Evolutionary conservation across 2,888 invertebrate species (phyloP), one percentile per base, ranked within the genome.

Genomic region (Steromphala cineraria): DNA sequence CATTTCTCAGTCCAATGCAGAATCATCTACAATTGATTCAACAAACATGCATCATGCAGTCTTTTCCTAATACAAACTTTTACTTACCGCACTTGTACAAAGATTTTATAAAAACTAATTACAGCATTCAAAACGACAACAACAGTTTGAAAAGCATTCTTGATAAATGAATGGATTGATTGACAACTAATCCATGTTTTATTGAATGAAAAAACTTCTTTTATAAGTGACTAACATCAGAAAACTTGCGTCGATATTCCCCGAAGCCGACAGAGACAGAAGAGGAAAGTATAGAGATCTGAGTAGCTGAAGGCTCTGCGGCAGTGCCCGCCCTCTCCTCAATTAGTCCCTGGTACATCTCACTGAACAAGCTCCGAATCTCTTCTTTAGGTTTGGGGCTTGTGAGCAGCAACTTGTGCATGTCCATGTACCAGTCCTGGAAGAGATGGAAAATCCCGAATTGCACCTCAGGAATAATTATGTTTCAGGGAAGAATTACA

Each of bases 381-480:
- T 79, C 40, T 8, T 62, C 79, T 21, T 82, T 80, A 15, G 67
- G 17, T 17, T 24, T 56, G 40, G 55, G 80, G 17, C 53, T 36
- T 19, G n/a, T 17, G 0, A 2, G 19, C 8, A 83, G 75, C 81
- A 86, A 36, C 46, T 46, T 46, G 46, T 74, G 81, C 78, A 88
- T 85, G 7, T 90, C 90, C 10, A 85, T 86, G 78, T 83, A 82
- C 87, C 90, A 89, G 82, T 92, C 92, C 91, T 92, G 67, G 3
- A 82, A 83, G 31, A 13, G 53, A 24, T n/a, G 56, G 53, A 21
- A 78, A 80, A 92, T 92, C 91, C 89, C 90, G 82, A 92, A 92
- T 31, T 92, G 79, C 78, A 90, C 87, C 78, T 91, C 87, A 56
- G 93, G 93, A 55, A 92, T 90, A 31, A 89, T 88, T 80, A 94